Conservation (phyloP, 2,797 vertebrate species). For the Dryobates pubescens region DNA sequence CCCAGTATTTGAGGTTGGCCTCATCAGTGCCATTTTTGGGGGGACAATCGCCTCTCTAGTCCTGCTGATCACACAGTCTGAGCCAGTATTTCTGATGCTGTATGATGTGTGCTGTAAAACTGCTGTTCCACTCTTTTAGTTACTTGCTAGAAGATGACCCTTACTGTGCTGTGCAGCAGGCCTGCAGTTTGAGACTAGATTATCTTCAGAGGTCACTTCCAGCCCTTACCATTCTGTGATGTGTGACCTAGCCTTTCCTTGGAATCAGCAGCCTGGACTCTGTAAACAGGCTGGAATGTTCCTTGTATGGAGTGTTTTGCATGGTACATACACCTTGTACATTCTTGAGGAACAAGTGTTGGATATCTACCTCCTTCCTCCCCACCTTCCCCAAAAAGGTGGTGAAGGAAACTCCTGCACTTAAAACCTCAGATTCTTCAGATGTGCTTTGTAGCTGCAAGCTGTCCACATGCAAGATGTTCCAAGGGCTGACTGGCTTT, state of each 20-base stretch:
- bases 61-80: too few relatives aligned
- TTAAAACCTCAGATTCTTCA: background rate
- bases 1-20: too few relatives aligned
- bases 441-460: background rate
- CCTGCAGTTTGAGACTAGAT: background rate
- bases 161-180: background rate
- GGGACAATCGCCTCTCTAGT: too few relatives aligned
- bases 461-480: background rate
- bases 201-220: too few relatives aligned
- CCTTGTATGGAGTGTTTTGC: background rate
- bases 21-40: too few relatives aligned
- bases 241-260: background rate
- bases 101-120: background rate
- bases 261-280: accelerated
- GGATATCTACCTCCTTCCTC: background rate
- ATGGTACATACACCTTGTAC: accelerated
- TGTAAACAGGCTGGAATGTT: background rate
- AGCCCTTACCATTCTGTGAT: too few relatives aligned
- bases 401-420: background rate
- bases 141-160: background rate
- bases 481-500: background rate
- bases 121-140: background rate
- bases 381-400: background rate
- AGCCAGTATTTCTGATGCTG: too few relatives aligned
- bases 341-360: background rate